Conservation (phyloP, 2,113 vertebrate genomes). For the Periophthalmus modestus region DNA sequence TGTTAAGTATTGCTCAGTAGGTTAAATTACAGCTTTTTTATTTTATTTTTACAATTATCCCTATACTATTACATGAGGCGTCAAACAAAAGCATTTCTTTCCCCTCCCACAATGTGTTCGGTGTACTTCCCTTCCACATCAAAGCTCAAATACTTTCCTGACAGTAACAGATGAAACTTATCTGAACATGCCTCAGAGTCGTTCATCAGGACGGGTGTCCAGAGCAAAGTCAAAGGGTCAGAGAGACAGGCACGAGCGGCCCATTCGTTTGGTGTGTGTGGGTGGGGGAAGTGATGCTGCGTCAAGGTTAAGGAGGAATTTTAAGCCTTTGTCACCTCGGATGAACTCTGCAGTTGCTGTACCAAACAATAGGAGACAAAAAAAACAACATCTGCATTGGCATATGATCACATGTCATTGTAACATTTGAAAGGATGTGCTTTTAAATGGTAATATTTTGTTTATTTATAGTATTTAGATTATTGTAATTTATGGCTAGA, state of each 20-base stretch:
- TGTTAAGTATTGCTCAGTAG: neutral
- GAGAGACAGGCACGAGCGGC: neutral
- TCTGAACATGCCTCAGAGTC: conserved; percentile 32
- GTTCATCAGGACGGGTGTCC: conserved; percentile 47
- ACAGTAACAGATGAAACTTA: conserved; percentile 43
- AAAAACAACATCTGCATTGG: neutral
- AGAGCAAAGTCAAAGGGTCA: conserved; percentile 47
- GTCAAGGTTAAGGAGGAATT: conserved; percentile 60
- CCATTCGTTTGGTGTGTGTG: neutral
- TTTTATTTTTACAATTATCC: neutral
- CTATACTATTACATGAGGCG: neutral
- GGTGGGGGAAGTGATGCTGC: conserved; percentile 25
- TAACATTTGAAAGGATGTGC: neutral
- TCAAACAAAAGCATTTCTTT: neutral
- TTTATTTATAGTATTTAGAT: no score
- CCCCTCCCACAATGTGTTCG: neutral
- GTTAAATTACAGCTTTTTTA: no score
- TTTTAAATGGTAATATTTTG: neutral
- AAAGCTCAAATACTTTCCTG: conserved; percentile 47
- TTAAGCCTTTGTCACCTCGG: conserved; percentile 6
- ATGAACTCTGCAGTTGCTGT: conserved; percentile 4
- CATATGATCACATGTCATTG: neutral
- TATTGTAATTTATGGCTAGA: neutral
- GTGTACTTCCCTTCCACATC: conserved; percentile 29
- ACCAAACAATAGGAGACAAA: conserved; percentile 30